Evolutionary conservation across 1,140 invertebrate genomes (phyloP), one percentile per base, ranked within the genome.

Genomic region (Oryctes rhinoceros): DNA sequence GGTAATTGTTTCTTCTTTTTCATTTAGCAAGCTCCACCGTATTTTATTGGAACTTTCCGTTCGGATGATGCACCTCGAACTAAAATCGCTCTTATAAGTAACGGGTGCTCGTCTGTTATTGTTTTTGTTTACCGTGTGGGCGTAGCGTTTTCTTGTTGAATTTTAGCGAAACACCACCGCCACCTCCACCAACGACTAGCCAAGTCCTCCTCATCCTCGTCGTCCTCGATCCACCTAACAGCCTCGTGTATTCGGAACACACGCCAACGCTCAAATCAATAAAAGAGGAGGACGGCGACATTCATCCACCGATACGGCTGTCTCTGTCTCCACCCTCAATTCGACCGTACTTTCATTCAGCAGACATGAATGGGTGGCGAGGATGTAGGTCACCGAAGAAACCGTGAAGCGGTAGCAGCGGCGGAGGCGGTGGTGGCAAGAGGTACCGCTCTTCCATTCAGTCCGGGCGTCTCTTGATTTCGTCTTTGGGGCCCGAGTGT

Each of bases 281-380:
- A 71, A 30, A 71, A 24, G 65, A 71, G 5, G 9, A 71, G 65
- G 65, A 71, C 65, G 65, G 24, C 4, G 4, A 59, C 53, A 59
- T 59, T 18, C 18, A 59, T 59, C 53, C 53, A 59, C 18, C 18
- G 24, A 71, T 49, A 62, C 80, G 47, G 71, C 65, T 49, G 77
- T 81, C 80, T 81, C 77, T 53, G 80, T 81, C 76, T 74, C 80
- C 76, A 24, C 49, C 75, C 48, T 67, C 79, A 24, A 75, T 48
- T 44, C 65, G 35, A 15, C 74, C 62, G n/a, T 39, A 39, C 76
- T 83, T 83, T 76, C 82, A 83, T 83, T 83, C 80, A 83, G 67
- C 81, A 78, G 80, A 82, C 81, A 82, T 83, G 83, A 86, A 85
- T 71, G 65, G 65, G 65, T 85, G 83, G 83, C 79, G 78, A 76